These are phyloP conservation scores for Eupeodes luniger DNA, from an alignment of 2,888 invertebrate genomes.

Conservation along the genomic window DNA sequence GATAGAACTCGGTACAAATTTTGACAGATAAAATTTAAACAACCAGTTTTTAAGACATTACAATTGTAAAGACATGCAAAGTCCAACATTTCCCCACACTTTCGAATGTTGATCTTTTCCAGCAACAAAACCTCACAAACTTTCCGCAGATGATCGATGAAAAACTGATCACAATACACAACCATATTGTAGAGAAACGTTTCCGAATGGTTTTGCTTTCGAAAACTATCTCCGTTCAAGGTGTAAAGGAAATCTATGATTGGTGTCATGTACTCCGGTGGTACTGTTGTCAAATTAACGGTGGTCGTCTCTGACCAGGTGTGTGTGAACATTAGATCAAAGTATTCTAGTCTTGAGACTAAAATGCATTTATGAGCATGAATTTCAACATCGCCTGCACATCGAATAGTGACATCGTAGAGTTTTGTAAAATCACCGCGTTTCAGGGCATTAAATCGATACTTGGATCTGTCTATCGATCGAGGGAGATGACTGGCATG, in stretches of 20 bases:
- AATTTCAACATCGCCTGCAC: conserved; percentile 85
- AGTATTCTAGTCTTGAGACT: conserved; percentile 92
- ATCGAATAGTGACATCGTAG: conserved; percentile 87
- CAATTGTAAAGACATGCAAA: conserved; percentile 92
- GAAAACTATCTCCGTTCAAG: conserved; percentile 87
- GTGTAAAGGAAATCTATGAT: conserved; percentile 91
- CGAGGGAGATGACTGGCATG: conserved; percentile 71
- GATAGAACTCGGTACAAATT: conserved; percentile 91
- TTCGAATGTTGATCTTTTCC: conserved; percentile 89
- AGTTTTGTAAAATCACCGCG: conserved; percentile 85
- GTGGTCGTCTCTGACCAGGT: conserved; percentile 86
- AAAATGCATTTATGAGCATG: conserved; percentile 93
- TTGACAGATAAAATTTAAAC: conserved; percentile 91
- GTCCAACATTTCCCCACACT: conserved; percentile 90
- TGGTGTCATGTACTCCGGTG: conserved; percentile 85
- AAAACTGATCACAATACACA: conserved; percentile 91
- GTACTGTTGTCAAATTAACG: conserved; percentile 81
- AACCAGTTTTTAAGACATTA: conserved; percentile 88
- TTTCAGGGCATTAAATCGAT: conserved; percentile 83
- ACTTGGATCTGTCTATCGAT: conserved; percentile 77
- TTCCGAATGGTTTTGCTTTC: conserved; percentile 88
- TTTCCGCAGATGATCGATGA: conserved; percentile 89
- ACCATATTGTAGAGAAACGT: conserved; percentile 89
- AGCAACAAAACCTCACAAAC: conserved; percentile 89
- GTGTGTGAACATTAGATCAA: conserved; percentile 92